Evolutionary conservation across 2,888 invertebrate species (phyloP), one percentile per base, ranked within the genome.

Genomic region (Heliothis peltigera): DNA sequence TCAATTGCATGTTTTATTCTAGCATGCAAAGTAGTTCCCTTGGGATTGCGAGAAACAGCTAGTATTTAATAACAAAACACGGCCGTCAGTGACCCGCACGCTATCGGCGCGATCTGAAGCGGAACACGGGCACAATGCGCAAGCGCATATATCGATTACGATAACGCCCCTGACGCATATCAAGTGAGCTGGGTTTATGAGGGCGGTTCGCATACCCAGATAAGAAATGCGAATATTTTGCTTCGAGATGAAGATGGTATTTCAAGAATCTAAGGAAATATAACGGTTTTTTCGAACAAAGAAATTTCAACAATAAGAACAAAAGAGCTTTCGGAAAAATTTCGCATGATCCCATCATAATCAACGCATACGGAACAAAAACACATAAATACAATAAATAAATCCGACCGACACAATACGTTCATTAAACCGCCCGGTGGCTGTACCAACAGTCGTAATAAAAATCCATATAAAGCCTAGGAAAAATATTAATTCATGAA

Each of bases 141-240:
- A 55, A 55, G 80, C 83, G 79, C 83, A 79, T 69, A 63, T 65
- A 75, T 80, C 83, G 77, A 82, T 83, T 75, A 77, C 75, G 81
- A 81, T 82, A 79, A 79, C 80, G 77, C 71, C 72, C 80, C 81
- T 65, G 67, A 82, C 80, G 82, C 82, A 70, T 81, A 82, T 82
- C 82, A 77, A 74, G 70, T 67, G 75, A 70, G 46, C 47, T 48
- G 63, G 67, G 74, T 82, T 77, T 81, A 76, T 64, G 78, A 75
- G 82, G 64, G 70, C 75, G 58, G 70, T 55, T 19, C 52, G 54
- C 64, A 53, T 65, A 61, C 22, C 56, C 42, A 75, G 80, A 80
- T 77, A 75, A 75, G 58, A 62, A 67, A 60, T 53, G 59, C 52
- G 58, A 69, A 78, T 77, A 59, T 64, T 75, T 57, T 49, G 49